A percentile compares a stretch with the other conserved stretches of the same genome.
These are phyloP conservation scores for Gortyna flavago DNA, from an alignment of 2,888 invertebrate species.

Conservation along the genomic window DNA sequence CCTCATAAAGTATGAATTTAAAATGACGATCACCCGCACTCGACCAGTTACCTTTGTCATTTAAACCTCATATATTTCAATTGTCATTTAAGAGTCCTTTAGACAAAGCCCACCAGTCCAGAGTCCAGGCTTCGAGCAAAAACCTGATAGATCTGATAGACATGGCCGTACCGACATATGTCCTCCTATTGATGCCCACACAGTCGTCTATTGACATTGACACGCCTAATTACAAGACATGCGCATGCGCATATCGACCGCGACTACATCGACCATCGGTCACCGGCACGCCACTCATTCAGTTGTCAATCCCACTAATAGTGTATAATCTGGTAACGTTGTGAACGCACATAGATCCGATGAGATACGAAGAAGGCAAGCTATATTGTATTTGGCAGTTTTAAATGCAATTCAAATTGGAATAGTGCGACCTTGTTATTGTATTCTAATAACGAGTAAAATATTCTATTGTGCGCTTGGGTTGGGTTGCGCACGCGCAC, in stretches of 20 bases:
- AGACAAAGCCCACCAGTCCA: constrained; percentile 37
- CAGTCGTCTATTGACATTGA: constrained; percentile 80
- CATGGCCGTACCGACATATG: constrained; percentile 64
- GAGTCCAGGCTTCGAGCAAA: constrained; percentile 53
- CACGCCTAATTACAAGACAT: constrained; percentile 81
- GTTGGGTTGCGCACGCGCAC: constrained; percentile 70
- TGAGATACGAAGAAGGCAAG: constrained; percentile 22
- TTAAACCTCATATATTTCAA: constrained; percentile 46
- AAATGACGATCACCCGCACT: constrained; percentile 46
- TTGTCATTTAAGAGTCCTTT: constrained; percentile 51
- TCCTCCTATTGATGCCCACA: constrained; percentile 72
- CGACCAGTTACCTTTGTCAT: constrained; percentile 32
- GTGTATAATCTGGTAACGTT: constrained; percentile 62
- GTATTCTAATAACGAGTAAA: constrained; percentile 83
- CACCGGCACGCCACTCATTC: constrained; percentile 76
- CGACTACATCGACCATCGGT: constrained; percentile 62
- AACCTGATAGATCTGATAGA: constrained; percentile 59
- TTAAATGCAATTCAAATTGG: constrained; percentile 73
- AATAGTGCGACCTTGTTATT: constrained; percentile 81
- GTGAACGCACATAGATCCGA: constrained; percentile 53
- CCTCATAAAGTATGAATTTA: constrained; percentile 24
- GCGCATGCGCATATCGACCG: constrained; percentile 67
- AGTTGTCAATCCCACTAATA: constrained; percentile 80
- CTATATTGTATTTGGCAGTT: constrained; percentile 52
- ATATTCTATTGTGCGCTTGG: constrained; percentile 80